Conservation (phyloP, 2,888 invertebrate species). For the Folsomia manolachei region DNA sequence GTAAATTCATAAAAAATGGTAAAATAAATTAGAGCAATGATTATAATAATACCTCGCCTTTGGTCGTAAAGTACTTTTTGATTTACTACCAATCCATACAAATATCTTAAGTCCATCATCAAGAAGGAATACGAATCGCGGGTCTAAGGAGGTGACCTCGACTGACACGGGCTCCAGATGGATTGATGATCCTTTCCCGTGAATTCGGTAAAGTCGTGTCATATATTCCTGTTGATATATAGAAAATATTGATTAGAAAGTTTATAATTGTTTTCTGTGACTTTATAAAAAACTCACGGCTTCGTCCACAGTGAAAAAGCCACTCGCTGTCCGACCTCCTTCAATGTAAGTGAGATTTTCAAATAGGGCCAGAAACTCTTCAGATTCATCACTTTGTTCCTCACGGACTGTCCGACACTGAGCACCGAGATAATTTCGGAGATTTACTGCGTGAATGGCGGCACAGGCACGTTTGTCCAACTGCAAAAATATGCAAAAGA, state of each 20-base stretch:
- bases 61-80: slow-evolving; percentile 83
- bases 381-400: slow-evolving; percentile 94
- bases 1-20: slow-evolving; percentile 1
- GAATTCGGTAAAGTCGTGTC: slow-evolving; percentile 81
- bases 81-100: slow-evolving; percentile 85
- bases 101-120: slow-evolving; percentile 82
- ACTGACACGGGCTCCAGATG: slow-evolving; percentile 85
- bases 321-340: slow-evolving; percentile 94
- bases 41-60: slow-evolving; percentile 63
- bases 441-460: slow-evolving; percentile 97
- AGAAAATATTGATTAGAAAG: slow-evolving; percentile 57
- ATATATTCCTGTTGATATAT: too few species aligned
- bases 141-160: slow-evolving; percentile 72
- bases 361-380: slow-evolving; percentile 91
- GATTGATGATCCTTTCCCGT: slow-evolving; percentile 76
- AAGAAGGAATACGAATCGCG: slow-evolving; percentile 84
- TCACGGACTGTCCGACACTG: slow-evolving; percentile 90
- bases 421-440: slow-evolving; percentile 92
- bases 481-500: slow-evolving; percentile 55
- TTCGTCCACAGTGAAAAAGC: slow-evolving; percentile 95
- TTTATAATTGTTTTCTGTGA: neutral
- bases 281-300: slow-evolving; percentile 62
- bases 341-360: slow-evolving; percentile 92
- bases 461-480: slow-evolving; percentile 93
- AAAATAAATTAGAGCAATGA: neutral